Percentiles rank a stretch among this genome's conserved stretches.
Evolutionary conservation across 2,888 invertebrate species (phyloP).

Genomic region (Cremastinae sp.): DNA sequence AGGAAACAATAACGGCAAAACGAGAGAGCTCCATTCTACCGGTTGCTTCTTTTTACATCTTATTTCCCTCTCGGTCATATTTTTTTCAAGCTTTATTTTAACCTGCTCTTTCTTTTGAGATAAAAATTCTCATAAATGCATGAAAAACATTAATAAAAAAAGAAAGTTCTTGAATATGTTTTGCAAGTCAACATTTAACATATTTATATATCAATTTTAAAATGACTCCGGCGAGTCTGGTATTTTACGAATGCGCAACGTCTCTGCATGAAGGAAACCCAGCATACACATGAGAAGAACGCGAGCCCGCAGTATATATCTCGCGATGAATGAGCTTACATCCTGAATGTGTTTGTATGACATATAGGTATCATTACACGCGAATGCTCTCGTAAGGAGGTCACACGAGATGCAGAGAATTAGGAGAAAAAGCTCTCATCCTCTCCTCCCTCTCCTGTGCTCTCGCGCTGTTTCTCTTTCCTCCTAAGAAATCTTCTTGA

Average conservation of each 20-base stretch:
- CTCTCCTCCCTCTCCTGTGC: neutral
- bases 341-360: neutral
- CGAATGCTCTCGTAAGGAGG: conserved; percentile 14
- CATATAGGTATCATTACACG: neutral
- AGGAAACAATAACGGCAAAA: conserved; percentile 3
- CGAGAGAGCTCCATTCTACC: too few relatives aligned
- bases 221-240: too few relatives aligned
- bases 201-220: too few relatives aligned
- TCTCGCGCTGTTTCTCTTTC: neutral
- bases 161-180: too few relatives aligned
- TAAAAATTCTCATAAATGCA: too few relatives aligned
- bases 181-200: too few relatives aligned
- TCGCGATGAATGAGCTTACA: conserved; percentile 8
- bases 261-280: conserved; percentile 1
- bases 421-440: conserved; percentile 50
- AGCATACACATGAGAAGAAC: too few relatives aligned
- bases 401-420: conserved; percentile 37
- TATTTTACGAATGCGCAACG: conserved; percentile 29
- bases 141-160: too few relatives aligned
- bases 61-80: too few relatives aligned
- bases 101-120: too few relatives aligned
- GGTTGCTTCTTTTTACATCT: too few relatives aligned
- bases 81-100: too few relatives aligned
- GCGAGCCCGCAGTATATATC: neutral
- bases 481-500: conserved; percentile 22